phyloP scores from a whole-genome alignment of 1,140 invertebrate genomes.

The Linepithema humile region DNA sequence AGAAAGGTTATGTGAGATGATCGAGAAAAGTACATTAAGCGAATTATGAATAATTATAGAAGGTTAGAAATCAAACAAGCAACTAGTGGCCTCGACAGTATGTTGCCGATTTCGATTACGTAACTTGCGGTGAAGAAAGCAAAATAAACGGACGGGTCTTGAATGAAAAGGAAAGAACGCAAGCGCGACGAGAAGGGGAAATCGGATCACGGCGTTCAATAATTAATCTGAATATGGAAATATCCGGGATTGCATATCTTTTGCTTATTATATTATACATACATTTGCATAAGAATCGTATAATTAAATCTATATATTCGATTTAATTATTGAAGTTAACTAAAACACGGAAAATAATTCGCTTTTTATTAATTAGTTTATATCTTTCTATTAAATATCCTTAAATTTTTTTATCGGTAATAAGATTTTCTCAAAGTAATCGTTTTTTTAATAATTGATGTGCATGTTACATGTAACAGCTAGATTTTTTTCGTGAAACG shows the following conservation, averaged over 20 bases:
- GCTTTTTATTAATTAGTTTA: neutral
- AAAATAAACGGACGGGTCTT: slow-evolving; percentile 21
- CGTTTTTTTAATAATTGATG: neutral
- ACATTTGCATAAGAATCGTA: neutral
- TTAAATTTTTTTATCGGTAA: too few species aligned
- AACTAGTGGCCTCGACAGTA: neutral
- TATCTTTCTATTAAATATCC: too few species aligned
- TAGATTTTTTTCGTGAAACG: neutral
- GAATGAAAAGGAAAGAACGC: slow-evolving; percentile 25
- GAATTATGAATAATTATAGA: slow-evolving; percentile 5
- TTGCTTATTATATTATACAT: neutral
- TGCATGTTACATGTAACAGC: neutral
- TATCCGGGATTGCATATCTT: neutral
- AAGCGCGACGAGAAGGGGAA: slow-evolving; percentile 42
- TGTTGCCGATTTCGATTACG: slow-evolving; percentile 21
- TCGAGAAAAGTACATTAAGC: slow-evolving; percentile 23
- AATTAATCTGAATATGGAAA: slow-evolving; percentile 13
- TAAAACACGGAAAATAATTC: too few species aligned
- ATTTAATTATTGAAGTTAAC: neutral
- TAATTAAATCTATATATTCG: neutral
- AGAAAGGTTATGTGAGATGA: neutral
- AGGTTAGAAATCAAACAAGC: neutral
- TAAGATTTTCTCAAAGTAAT: too few species aligned
- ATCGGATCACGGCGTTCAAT: neutral
- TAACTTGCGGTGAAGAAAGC: slow-evolving; percentile 49